Percentiles rank a stretch among this genome's conserved stretches.
phyloP scores from a whole-genome alignment of 2,113 vertebrate genomes.

The Nerophis ophidion region DNA sequence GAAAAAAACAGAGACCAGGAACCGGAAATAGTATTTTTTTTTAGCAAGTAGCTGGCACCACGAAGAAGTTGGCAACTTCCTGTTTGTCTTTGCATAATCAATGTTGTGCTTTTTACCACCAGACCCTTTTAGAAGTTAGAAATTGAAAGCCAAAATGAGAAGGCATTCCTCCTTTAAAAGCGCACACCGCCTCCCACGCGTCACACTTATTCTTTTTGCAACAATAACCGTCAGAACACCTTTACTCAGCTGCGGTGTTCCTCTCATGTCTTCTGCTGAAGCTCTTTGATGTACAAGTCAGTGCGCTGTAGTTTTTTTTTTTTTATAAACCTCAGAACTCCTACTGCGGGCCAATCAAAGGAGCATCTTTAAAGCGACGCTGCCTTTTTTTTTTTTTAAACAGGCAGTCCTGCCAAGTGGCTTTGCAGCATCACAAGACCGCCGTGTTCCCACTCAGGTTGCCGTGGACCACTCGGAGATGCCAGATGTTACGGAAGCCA shows the following conservation, averaged over 20 bases:
- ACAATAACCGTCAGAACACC: slow-evolving; percentile 23
- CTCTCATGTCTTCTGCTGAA: slow-evolving; percentile 2
- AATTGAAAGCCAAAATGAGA: slow-evolving; percentile 12
- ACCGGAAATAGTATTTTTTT: too few relatives aligned
- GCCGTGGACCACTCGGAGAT: too few relatives aligned
- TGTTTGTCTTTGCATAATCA: too few relatives aligned
- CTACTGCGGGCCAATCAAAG: slow-evolving; percentile 46
- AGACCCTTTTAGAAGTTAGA: neutral
- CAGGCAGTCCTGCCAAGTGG: slow-evolving; percentile 29
- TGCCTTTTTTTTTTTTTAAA: slow-evolving; percentile 14
- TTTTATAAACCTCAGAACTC: slow-evolving; percentile 42
- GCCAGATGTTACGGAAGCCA: too few relatives aligned
- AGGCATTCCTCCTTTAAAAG: slow-evolving; percentile 13
- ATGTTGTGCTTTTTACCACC: neutral
- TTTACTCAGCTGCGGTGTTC: slow-evolving; percentile 29
- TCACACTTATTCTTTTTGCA: neutral
- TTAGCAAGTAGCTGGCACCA: too few relatives aligned
- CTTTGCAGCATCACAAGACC: slow-evolving; percentile 36
- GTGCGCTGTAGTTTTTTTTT: slow-evolving; percentile 15
- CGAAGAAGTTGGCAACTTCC: too few relatives aligned
- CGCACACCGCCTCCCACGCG: slow-evolving; percentile 7
- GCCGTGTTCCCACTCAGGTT: slow-evolving; percentile 9
- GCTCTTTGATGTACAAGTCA: slow-evolving; percentile 47
- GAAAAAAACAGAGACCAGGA: too few relatives aligned
- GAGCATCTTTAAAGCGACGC: slow-evolving; percentile 38